Evolutionary conservation across 2,113 vertebrate species (phyloP).

Genomic region (Terrapene triunguis): DNA sequence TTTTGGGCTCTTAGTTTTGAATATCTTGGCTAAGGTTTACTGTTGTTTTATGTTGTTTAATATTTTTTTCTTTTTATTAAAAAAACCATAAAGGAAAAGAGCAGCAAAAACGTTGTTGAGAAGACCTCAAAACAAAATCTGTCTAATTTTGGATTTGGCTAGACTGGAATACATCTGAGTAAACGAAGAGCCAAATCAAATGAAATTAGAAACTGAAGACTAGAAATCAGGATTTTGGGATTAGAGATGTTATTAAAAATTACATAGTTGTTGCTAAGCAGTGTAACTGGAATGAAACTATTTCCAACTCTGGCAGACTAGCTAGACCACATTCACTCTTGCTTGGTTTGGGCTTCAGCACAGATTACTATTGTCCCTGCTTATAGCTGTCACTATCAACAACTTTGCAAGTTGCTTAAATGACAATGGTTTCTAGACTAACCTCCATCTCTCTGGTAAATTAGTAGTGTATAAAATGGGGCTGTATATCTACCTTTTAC

Average conservation of each 20-base stretch:
- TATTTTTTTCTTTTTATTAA: neutral
- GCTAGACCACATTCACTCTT: conserved; percentile 56
- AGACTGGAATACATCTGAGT: neutral
- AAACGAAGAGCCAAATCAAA: neutral
- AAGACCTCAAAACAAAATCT: neutral
- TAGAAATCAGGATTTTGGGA: conserved; percentile 17
- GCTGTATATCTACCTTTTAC: neutral
- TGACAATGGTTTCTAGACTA: neutral
- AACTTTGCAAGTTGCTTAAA: neutral
- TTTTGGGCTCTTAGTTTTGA: neutral
- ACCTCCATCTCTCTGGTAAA: neutral
- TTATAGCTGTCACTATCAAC: conserved; percentile 34
- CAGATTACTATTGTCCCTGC: conserved; percentile 64
- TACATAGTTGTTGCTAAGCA: conserved; percentile 20
- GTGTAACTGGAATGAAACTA: conserved; percentile 68
- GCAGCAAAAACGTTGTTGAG: fast-evolving
- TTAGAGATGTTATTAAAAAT: neutral
- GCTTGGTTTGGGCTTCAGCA: conserved; percentile 50
- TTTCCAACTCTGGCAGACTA: conserved; percentile 76
- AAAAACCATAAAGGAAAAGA: neutral
- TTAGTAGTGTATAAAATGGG: neutral
- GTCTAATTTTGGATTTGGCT: conserved; percentile 3
- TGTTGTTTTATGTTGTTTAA: neutral
- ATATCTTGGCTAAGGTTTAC: neutral
- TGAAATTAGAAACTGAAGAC: conserved; percentile 33